Evolutionary conservation across 2,888 invertebrate species (phyloP).

Genomic region (Eristalis tenax): DNA sequence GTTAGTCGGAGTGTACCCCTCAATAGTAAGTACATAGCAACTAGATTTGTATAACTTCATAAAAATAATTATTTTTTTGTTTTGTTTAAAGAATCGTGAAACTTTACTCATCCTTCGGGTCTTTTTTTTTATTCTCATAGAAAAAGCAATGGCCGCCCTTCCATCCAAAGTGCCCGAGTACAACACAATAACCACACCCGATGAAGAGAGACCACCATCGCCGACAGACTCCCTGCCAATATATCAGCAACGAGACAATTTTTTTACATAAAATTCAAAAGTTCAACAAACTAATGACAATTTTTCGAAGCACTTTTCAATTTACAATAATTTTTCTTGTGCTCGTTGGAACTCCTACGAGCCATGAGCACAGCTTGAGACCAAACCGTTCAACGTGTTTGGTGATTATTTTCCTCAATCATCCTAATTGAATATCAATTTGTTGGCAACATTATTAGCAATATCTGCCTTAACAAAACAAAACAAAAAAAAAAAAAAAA

Average conservation of each 20-base stretch:
- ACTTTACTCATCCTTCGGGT: constrained; percentile 35
- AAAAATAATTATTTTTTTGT: background rate
- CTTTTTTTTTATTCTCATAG: constrained; percentile 79
- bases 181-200: constrained; percentile 75
- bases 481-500: constrained; percentile 35
- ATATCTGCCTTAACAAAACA: constrained; percentile 58
- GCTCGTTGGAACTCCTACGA: background rate
- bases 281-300: background rate
- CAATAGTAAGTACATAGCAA: constrained; percentile 52
- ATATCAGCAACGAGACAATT: constrained; percentile 93
- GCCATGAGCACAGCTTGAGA: constrained; percentile 45
- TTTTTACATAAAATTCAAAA: constrained; percentile 83
- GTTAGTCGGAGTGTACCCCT: constrained; percentile 28
- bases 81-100: no score
- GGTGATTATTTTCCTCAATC: background rate
- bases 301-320: constrained; percentile 22
- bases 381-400: constrained; percentile 32
- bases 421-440: background rate
- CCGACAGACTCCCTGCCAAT: constrained; percentile 91
- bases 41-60: background rate
- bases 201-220: constrained; percentile 85
- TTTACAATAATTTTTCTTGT: constrained; percentile 3
- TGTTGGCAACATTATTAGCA: constrained; percentile 13
- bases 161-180: constrained; percentile 84
- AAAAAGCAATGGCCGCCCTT: constrained; percentile 89